Percentiles rank a stretch among this genome's conserved stretches.
These are phyloP conservation scores for Perca schrenkii DNA, from an alignment of 2,113 vertebrate species.

Conservation along the genomic window DNA sequence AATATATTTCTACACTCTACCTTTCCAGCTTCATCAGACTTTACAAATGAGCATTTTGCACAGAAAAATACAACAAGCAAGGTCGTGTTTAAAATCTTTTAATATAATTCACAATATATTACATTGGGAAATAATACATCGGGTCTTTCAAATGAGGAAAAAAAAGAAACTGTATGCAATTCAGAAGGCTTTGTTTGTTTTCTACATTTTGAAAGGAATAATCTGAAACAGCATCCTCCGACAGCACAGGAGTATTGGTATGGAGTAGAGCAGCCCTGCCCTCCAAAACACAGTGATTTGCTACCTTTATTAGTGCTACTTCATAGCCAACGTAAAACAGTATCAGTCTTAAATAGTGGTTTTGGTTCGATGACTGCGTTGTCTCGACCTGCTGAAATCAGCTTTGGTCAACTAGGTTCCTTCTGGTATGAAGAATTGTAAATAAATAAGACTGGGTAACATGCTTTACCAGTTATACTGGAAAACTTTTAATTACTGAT, in stretches of 20 bases:
- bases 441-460: conserved; percentile 42
- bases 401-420: background rate
- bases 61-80: background rate
- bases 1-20: conserved; percentile 53
- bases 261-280: conserved; percentile 59
- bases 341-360: conserved; percentile 35
- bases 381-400: conserved; percentile 35
- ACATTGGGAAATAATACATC: conserved; percentile 80
- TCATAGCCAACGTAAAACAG: conserved; percentile 49
- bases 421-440: conserved; percentile 35
- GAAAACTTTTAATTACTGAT: conserved; percentile 19
- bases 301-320: conserved; percentile 65
- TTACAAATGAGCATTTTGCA: background rate
- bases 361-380: conserved; percentile 66
- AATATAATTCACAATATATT: conserved; percentile 85
- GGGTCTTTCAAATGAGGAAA: conserved; percentile 69
- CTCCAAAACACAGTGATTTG: conserved; percentile 70
- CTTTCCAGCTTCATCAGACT: background rate
- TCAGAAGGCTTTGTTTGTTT: conserved; percentile 49
- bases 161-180: conserved; percentile 38
- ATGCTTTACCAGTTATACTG: conserved; percentile 26
- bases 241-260: conserved; percentile 17
- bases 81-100: conserved; percentile 78
- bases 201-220: conserved; percentile 12
- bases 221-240: conserved; percentile 5